Conservation (phyloP, 2,113 vertebrate genomes). For the Xiphophorus couchianus region DNA sequence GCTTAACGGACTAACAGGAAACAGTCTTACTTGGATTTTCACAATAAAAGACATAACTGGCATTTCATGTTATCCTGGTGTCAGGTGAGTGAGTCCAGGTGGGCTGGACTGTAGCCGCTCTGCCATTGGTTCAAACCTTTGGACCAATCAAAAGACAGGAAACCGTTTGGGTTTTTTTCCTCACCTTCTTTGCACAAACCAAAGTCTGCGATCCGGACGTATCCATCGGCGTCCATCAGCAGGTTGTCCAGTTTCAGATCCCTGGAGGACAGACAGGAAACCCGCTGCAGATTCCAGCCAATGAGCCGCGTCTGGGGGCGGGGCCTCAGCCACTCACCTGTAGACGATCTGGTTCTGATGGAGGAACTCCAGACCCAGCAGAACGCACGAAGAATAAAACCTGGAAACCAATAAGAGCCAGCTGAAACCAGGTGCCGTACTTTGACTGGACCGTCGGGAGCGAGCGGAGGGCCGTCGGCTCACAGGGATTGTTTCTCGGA, state of each 20-base stretch:
- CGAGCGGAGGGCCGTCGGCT: conserved; percentile 28
- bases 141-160: neutral
- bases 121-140: neutral
- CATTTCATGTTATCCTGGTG: no score
- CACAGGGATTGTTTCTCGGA: conserved; percentile 84
- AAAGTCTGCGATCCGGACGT: conserved; percentile 93
- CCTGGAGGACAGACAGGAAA: conserved; percentile 69
- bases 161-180: neutral
- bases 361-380: conserved; percentile 93
- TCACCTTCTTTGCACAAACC: conserved; percentile 96
- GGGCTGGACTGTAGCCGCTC: no score
- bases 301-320: conserved; percentile 26
- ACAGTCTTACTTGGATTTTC: no score
- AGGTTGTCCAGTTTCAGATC: conserved; percentile 96
- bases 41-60: no score
- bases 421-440: conserved; percentile 50
- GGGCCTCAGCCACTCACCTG: conserved; percentile 80
- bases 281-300: neutral
- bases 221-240: conserved; percentile 91
- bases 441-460: conserved; percentile 58
- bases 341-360: conserved; percentile 93
- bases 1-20: no score
- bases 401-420: conserved; percentile 66
- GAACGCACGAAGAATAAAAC: conserved; percentile 92
- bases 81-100: no score